Conservation (phyloP, 2,888 invertebrate genomes). For the Seira musarum region DNA sequence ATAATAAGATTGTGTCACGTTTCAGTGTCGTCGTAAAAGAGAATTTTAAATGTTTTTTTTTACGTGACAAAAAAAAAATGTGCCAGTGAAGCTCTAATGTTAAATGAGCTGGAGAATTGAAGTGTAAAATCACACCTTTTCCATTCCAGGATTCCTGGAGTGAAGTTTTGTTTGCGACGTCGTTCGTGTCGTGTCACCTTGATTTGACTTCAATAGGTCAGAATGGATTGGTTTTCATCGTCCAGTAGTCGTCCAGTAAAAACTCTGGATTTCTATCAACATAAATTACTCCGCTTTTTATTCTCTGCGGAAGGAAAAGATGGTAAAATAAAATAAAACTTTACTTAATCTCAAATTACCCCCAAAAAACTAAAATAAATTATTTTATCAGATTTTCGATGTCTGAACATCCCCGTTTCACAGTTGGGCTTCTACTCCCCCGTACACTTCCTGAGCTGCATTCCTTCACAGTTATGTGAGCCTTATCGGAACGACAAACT, state of each 20-base stretch:
- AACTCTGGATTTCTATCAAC: conserved; percentile 53
- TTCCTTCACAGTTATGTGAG: conserved; percentile 48
- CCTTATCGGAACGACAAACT: conserved; percentile 55
- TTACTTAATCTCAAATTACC: not conserved
- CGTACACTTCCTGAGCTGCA: conserved; percentile 55
- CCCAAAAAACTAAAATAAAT: not conserved
- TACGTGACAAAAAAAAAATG: not conserved
- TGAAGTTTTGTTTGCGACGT: not conserved
- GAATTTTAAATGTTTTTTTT: no score
- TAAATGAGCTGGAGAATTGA: not conserved
- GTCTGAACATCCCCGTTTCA: conserved; percentile 45
- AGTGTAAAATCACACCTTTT: no score
- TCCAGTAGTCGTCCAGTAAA: conserved; percentile 24
- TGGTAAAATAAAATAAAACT: conserved; percentile 29
- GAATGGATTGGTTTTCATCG: conserved; percentile 53
- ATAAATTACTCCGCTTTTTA: conserved; percentile 44
- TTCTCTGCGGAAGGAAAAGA: conserved; percentile 55
- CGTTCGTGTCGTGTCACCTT: not conserved
- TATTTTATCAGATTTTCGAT: conserved; percentile 47
- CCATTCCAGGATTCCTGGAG: no score
- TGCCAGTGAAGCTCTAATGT: not conserved
- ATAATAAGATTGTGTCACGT: no score
- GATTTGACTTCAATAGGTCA: not conserved
- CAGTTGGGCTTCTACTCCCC: conserved; percentile 58
- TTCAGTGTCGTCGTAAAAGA: no score